These are phyloP conservation scores for Enteromius mattozi DNA, from an alignment of 2,797 vertebrate genomes.

Conservation along the genomic window DNA sequence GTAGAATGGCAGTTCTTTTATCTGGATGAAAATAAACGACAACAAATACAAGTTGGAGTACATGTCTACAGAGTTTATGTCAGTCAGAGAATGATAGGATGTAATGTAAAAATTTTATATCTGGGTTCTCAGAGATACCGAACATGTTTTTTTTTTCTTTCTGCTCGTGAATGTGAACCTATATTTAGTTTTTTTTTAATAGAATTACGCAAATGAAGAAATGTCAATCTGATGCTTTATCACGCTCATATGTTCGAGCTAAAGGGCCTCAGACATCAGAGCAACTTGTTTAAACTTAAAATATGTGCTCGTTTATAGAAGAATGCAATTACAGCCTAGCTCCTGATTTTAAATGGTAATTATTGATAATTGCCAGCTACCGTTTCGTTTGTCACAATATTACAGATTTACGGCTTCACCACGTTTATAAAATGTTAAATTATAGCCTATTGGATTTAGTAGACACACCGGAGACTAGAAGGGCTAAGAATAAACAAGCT, in stretches of 20 bases:
- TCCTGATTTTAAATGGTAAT: constrained; percentile 18
- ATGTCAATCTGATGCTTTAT: not conserved
- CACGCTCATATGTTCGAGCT: not conserved
- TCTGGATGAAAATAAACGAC: not conserved
- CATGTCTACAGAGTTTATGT: not conserved
- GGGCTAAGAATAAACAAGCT: not conserved
- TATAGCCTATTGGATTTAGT: not conserved
- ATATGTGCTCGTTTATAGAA: constrained; percentile 1
- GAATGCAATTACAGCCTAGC: constrained; percentile 14
- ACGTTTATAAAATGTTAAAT: constrained; percentile 24
- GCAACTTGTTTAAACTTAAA: not conserved
- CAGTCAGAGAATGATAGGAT: not conserved
- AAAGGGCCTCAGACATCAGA: not conserved
- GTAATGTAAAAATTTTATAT: not conserved
- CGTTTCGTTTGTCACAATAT: constrained; percentile 20
- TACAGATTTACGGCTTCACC: constrained; percentile 7
- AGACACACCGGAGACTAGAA: constrained; percentile 11
- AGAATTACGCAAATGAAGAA: not conserved
- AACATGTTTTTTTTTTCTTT: not conserved
- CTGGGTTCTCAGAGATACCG: not conserved
- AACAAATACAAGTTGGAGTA: not conserved
- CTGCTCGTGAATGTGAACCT: not conserved
- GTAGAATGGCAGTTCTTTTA: not conserved
- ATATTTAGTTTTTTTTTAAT: not conserved
- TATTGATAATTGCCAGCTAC: constrained; percentile 26